Evolutionary conservation across 2,113 vertebrate species (phyloP), one percentile per base, ranked within the genome.

Genomic region (Oreochromis spilurus): DNA sequence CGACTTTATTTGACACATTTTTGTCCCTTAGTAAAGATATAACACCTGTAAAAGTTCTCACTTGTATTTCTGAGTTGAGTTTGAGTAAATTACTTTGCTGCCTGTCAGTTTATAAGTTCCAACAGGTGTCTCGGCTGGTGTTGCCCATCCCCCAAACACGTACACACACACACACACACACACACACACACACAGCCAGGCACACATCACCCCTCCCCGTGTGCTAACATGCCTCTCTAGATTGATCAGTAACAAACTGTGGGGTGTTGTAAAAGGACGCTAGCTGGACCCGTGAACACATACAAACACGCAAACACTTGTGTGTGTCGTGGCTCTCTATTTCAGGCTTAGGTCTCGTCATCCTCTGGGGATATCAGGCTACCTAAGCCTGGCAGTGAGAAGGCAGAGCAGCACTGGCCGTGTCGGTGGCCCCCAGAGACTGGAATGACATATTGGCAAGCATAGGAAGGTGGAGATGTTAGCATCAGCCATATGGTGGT

Each of bases 61-160:
- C 21, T 29, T 31, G 70, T 77, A 50, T 50, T 77, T 77, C 19
- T 50, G 26, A 75, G 45, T 31, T 31, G 26, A 50, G 70, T 77
- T 77, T 52, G 45, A 77, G 26, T 12, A 50, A 50, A 45, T 86
- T 88, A 81, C 57, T 88, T 45, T 55, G 40, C 80, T 57, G 79
- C 29, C 84, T 86, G 88, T 91, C 89, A 93, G 84, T 84, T 85
- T 82, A 94, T 78, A 86, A 70, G 88, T 85, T 91, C 95, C 95
- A 96, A 96, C 96, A 96, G 95, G 96, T 96, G 95, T 95, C 53
- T 79, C 13, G 62, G 82, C 80, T 86, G 65, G 67, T 82, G 77
- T 67, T 86, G 50, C 91, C 93, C 93, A 87, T 91, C 94, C 92
- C 91, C 93, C 88, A 80, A 36, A 82, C 79, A 58, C 21, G 50